Conservation (phyloP, 2,888 invertebrate species). For the Machimus rusticus region DNA sequence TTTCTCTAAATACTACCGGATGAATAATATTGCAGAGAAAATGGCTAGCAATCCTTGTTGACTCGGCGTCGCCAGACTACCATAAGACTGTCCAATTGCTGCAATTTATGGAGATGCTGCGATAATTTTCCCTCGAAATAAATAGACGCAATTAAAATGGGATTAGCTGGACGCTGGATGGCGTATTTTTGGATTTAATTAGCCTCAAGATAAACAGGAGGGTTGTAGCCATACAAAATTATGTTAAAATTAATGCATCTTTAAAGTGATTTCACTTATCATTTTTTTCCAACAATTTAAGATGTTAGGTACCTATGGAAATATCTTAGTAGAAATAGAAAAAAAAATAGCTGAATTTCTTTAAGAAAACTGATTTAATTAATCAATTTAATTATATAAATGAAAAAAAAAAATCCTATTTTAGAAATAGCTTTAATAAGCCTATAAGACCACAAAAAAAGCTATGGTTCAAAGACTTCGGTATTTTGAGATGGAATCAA, state of each 20-base stretch:
- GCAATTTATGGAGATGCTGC: slow-evolving; percentile 5
- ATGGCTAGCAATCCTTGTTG: background rate
- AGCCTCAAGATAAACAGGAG: background rate
- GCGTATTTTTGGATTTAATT: background rate
- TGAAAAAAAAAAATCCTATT: background rate
- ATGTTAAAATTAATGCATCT: background rate
- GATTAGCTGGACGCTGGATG: background rate
- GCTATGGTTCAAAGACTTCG: background rate
- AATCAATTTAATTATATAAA: too few relatives aligned
- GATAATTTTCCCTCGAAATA: background rate
- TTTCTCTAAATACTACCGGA: background rate
- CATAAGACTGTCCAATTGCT: background rate
- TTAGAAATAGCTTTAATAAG: background rate
- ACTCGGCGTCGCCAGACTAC: background rate
- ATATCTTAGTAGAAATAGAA: too few relatives aligned
- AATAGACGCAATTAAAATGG: background rate
- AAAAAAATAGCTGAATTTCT: too few relatives aligned
- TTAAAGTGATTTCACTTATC: background rate
- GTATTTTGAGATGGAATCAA: background rate
- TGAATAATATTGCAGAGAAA: background rate
- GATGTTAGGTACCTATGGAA: too few relatives aligned
- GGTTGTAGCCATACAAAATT: background rate
- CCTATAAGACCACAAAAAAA: background rate
- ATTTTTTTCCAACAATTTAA: too few relatives aligned
- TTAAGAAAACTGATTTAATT: too few relatives aligned